Evolutionary conservation across 1,140 invertebrate species (phyloP).

Genomic region (Spodoptera litura): DNA sequence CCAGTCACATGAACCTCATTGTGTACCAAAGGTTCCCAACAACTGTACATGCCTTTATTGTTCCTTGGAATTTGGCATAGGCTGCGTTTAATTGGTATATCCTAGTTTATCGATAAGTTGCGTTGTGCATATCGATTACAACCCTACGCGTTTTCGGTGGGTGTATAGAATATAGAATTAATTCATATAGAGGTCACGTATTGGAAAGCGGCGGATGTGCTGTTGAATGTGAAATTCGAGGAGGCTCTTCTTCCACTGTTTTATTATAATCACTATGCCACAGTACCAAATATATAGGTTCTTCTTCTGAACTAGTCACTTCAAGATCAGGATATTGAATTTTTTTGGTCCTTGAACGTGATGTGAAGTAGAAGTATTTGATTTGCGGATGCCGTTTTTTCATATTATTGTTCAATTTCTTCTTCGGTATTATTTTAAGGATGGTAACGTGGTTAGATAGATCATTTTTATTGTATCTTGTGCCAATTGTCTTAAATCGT

Average conservation of each 20-base stretch:
- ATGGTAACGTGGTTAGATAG: too few species aligned
- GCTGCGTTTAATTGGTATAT: constrained; percentile 47
- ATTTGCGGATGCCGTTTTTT: neutral
- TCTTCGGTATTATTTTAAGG: too few species aligned
- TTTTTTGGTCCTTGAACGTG: neutral
- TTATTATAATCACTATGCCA: constrained; percentile 29
- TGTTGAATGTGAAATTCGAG: constrained; percentile 34
- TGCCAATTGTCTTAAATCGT: too few species aligned
- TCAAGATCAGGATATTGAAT: constrained; percentile 12
- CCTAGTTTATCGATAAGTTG: constrained; percentile 42
- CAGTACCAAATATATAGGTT: neutral
- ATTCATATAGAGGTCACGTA: constrained; percentile 42
- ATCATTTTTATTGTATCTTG: too few species aligned
- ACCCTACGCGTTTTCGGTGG: constrained; percentile 8
- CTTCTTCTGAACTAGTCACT: neutral
- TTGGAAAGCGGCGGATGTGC: constrained; percentile 37
- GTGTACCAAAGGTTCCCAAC: constrained; percentile 38
- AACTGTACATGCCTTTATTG: constrained; percentile 35
- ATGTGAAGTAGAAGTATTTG: neutral
- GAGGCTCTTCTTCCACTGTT: constrained; percentile 16
- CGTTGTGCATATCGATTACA: constrained; percentile 28
- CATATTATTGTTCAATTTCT: too few species aligned
- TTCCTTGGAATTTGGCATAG: constrained; percentile 36
- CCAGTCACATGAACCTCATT: constrained; percentile 58
- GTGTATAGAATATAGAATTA: constrained; percentile 38